Conservation (phyloP, 2,113 vertebrate genomes). For the Pachycephala philippinensis region DNA sequence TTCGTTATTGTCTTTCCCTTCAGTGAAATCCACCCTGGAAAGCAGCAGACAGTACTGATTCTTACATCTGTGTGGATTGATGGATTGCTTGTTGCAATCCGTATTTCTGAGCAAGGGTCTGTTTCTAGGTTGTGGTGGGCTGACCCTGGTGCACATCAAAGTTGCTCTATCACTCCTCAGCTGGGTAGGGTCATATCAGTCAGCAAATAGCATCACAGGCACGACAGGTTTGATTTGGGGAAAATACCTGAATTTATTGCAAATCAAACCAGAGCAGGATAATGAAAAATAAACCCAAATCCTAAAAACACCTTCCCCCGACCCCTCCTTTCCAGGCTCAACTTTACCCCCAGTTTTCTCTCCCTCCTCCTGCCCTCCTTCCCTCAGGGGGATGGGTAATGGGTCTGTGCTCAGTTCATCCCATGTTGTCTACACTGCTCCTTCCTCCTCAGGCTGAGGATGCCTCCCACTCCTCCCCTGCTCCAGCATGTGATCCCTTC, state of each 20-base stretch:
- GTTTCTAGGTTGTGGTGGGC: neutral
- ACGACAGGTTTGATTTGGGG: neutral
- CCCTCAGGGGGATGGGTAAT: neutral
- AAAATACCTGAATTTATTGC: neutral
- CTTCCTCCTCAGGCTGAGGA: neutral
- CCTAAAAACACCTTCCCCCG: rapidly evolving
- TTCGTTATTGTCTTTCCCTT: neutral
- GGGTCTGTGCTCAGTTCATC: neutral
- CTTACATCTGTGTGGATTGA: neutral
- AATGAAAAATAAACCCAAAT: neutral
- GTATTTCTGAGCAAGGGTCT: neutral
- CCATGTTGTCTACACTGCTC: neutral
- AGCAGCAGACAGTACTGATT: neutral
- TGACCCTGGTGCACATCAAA: neutral
- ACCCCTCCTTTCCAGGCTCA: neutral
- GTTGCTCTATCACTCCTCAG: neutral
- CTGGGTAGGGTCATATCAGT: neutral
- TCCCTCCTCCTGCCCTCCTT: neutral
- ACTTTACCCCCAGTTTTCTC: neutral
- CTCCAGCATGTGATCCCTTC: neutral
- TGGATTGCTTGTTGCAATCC: neutral
- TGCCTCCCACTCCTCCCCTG: neutral
- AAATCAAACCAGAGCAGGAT: neutral
- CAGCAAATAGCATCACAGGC: rapidly evolving
- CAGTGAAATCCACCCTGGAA: neutral